phyloP scores from a whole-genome alignment of 2,888 invertebrate species.

The Troides helena region DNA sequence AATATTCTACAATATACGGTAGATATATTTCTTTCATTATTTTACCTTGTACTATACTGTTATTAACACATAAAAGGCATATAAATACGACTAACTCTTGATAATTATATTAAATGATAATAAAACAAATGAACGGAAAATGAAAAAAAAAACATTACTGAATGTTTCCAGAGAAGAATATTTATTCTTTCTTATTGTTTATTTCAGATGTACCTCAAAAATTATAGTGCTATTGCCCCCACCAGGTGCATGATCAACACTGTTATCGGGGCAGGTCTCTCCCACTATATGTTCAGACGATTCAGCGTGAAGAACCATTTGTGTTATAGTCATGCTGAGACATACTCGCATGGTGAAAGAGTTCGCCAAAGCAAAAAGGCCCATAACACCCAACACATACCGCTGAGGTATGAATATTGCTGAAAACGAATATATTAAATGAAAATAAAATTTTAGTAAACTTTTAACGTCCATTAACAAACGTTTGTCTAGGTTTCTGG shows the following conservation, averaged over 20 bases:
- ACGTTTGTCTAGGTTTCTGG: no score
- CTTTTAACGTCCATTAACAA: no score
- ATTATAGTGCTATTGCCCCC: constrained; percentile 36
- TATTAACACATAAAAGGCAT: no score
- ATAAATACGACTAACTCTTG: no score
- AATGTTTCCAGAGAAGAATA: no score
- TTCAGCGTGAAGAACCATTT: constrained; percentile 77
- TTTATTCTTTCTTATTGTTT: no score
- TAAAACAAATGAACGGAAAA: no score
- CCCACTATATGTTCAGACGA: constrained; percentile 64
- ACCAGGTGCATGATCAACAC: constrained; percentile 28
- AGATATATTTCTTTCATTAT: no score
- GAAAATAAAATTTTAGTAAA: neutral
- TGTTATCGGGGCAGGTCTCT: constrained; percentile 71
- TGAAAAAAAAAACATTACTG: no score
- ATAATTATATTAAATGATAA: no score
- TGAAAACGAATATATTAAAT: constrained; percentile 50
- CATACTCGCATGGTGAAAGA: constrained; percentile 87
- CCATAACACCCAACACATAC: constrained; percentile 84
- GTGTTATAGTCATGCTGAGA: constrained; percentile 85
- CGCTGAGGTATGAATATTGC: constrained; percentile 83
- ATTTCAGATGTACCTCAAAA: constrained; percentile 38
- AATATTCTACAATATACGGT: no score
- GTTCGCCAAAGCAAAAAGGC: constrained; percentile 84
- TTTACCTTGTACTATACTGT: no score